phyloP scores from a whole-genome alignment of 2,797 vertebrate species.

The Hemitrygon akajei region DNA sequence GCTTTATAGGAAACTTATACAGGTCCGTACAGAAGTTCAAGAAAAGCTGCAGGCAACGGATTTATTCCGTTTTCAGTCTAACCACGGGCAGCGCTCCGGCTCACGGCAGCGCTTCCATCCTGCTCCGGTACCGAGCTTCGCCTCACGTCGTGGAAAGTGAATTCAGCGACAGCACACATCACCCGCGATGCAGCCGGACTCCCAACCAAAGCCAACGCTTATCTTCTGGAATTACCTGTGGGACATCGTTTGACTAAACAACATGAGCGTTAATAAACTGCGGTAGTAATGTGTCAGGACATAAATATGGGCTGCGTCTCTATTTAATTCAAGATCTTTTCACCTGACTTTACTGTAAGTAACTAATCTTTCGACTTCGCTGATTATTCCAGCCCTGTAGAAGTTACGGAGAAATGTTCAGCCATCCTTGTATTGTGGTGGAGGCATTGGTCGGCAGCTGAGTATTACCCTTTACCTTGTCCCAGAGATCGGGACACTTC shows the following conservation, averaged over 20 bases:
- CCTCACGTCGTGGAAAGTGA: conserved; percentile 39
- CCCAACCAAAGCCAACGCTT: conserved; percentile 45
- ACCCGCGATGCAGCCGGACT: conserved; percentile 36
- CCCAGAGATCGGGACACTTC: background rate
- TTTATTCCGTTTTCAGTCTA: conserved; percentile 50
- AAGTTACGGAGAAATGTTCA: background rate
- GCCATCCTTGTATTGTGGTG: background rate
- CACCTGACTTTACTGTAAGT: background rate
- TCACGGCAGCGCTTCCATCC: conserved; percentile 40
- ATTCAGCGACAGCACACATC: conserved; percentile 37
- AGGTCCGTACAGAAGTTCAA: conserved; percentile 53
- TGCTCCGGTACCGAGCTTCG: conserved; percentile 41
- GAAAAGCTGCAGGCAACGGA: conserved; percentile 52
- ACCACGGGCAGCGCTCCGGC: conserved; percentile 41
- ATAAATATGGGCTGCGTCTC: background rate
- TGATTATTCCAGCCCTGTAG: background rate
- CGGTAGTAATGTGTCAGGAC: background rate
- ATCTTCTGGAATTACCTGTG: conserved; percentile 46
- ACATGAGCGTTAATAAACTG: background rate
- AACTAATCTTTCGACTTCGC: background rate
- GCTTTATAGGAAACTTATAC: conserved; percentile 56
- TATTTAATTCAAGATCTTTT: background rate
- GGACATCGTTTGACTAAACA: conserved; percentile 48
- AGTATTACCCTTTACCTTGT: too few species aligned
- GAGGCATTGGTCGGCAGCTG: too few species aligned